Conservation (phyloP, 2,888 invertebrate genomes). For the Galerucella pusilla region DNA sequence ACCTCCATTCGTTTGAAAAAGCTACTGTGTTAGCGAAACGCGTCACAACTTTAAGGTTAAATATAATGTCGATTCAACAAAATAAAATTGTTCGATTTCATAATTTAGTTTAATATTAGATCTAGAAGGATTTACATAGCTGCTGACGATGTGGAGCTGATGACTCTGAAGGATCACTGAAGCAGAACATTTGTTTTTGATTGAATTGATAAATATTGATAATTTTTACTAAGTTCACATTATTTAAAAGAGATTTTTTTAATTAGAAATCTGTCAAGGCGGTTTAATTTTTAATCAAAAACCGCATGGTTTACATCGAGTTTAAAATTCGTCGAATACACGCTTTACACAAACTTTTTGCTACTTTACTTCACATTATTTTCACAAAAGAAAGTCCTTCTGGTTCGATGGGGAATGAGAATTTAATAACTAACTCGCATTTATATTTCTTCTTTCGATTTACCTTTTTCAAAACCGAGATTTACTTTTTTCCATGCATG, state of each 20-base stretch:
- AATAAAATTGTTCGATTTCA: no score
- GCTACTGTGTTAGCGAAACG: no score
- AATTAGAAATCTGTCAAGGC: neutral
- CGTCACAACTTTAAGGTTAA: no score
- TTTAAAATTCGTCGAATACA: neutral
- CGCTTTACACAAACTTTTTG: neutral
- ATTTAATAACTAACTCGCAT: neutral
- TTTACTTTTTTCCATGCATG: neutral
- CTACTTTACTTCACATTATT: neutral
- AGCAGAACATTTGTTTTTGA: no score
- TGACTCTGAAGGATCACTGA: no score
- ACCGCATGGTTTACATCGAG: neutral
- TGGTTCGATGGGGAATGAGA: neutral
- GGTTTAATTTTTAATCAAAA: neutral
- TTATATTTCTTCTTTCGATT: neutral
- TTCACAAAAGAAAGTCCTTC: neutral
- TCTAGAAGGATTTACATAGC: neutral
- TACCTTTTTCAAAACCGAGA: neutral
- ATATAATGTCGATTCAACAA: no score
- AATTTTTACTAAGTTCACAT: neutral
- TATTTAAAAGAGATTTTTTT: neutral
- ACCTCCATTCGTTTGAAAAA: no score
- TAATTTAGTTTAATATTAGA: no score
- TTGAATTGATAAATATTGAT: neutral
- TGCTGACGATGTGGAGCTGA: no score